Evolutionary conservation across 2,797 vertebrate genomes (phyloP).

Genomic region (Helostoma temminkii): DNA sequence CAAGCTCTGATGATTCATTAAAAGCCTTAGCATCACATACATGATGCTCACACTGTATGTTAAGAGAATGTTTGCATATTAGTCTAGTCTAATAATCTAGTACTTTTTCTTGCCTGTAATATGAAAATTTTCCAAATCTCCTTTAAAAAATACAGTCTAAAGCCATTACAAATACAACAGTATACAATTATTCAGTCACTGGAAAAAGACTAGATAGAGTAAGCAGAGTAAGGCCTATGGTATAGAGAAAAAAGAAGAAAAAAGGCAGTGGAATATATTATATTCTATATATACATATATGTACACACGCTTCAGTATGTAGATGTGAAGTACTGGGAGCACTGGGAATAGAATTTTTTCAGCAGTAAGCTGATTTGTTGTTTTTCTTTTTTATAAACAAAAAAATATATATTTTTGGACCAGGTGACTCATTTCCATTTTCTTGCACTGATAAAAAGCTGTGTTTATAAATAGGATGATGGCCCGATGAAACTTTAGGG

Average conservation of each 20-base stretch:
- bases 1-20: neutral
- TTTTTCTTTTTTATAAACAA: too few relatives aligned
- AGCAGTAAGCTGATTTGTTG: too few relatives aligned
- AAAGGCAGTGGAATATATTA: too few relatives aligned
- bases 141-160: too few relatives aligned
- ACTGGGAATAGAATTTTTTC: neutral
- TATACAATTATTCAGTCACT: neutral
- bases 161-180: neutral
- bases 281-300: too few relatives aligned
- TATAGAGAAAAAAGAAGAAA: too few relatives aligned
- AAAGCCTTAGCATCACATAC: neutral
- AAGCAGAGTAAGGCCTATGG: neutral
- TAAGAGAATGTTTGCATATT: neutral
- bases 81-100: too few relatives aligned
- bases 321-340: too few relatives aligned
- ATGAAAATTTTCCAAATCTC: too few relatives aligned
- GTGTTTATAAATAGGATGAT: constrained; percentile 32
- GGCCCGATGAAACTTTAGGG: constrained; percentile 28
- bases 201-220: neutral
- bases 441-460: neutral
- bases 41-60: neutral
- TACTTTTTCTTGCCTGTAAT: neutral
- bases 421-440: neutral
- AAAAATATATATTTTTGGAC: too few relatives aligned
- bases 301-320: too few relatives aligned